Evolutionary conservation across 2,113 vertebrate genomes (phyloP).

Genomic region (Salvelinus fontinalis): DNA sequence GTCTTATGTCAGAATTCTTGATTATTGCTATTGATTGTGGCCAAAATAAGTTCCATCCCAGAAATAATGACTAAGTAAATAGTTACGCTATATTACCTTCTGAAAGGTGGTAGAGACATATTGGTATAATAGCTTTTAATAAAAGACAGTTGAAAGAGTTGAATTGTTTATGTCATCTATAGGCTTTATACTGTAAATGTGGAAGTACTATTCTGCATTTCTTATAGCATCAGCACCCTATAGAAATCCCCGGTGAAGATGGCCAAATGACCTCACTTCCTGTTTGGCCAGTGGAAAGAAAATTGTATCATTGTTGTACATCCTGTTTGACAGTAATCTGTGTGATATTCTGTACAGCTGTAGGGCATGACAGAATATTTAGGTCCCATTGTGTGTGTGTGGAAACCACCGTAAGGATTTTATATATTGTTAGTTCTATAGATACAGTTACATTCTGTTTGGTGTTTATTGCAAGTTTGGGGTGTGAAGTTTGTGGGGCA

Average conservation of each 20-base stretch:
- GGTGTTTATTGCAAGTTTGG: slow-evolving; percentile 31
- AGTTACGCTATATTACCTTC: too few relatives aligned
- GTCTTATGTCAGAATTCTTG: too few relatives aligned
- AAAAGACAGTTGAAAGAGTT: too few relatives aligned
- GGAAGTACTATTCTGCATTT: neutral
- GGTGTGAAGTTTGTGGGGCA: slow-evolving; percentile 37
- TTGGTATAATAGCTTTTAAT: too few relatives aligned
- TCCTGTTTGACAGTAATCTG: slow-evolving; percentile 62
- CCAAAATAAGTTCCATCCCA: neutral
- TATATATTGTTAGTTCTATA: neutral
- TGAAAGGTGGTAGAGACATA: too few relatives aligned
- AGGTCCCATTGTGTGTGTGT: slow-evolving; percentile 51
- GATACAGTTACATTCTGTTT: slow-evolving; percentile 18
- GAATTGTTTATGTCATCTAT: neutral
- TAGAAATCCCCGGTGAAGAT: slow-evolving; percentile 19
- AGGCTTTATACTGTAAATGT: neutral
- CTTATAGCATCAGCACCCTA: neutral
- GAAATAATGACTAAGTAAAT: too few relatives aligned
- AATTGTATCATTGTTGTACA: slow-evolving; percentile 59
- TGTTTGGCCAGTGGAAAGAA: slow-evolving; percentile 64
- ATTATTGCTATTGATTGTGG: neutral
- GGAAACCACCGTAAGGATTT: slow-evolving; percentile 11
- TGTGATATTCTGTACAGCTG: slow-evolving; percentile 54
- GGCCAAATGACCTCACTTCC: slow-evolving; percentile 61
- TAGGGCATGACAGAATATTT: slow-evolving; percentile 42